Conservation (phyloP, 2,113 vertebrate species). For the Triplophysa rosa region DNA sequence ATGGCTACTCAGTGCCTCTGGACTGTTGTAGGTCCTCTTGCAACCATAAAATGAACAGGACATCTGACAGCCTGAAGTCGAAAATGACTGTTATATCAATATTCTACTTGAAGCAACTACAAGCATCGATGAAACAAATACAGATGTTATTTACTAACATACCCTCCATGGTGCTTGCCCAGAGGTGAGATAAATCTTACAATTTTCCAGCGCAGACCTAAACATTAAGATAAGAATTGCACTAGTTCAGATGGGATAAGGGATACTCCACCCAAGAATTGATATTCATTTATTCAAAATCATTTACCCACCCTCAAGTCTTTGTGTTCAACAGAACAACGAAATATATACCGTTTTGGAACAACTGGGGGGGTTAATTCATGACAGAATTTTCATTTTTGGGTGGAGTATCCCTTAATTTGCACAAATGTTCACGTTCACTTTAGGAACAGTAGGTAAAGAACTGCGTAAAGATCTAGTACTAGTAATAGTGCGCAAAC, state of each 20-base stretch:
- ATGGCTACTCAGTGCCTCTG: slow-evolving; percentile 59
- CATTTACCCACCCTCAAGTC: too few relatives aligned
- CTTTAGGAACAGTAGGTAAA: too few relatives aligned
- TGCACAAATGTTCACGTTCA: too few relatives aligned
- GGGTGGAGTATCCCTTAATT: too few relatives aligned
- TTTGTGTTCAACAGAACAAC: too few relatives aligned
- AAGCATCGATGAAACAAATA: neutral
- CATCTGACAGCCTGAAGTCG: slow-evolving; percentile 51
- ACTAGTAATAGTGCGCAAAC: neutral
- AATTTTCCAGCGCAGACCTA: neutral
- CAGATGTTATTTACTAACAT: neutral
- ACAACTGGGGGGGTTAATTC: too few relatives aligned
- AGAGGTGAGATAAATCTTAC: neutral
- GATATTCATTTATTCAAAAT: too few relatives aligned
- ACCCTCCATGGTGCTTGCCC: slow-evolving; percentile 38
- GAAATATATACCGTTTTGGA: too few relatives aligned
- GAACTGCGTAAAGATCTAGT: neutral
- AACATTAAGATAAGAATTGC: neutral
- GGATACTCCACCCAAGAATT: too few relatives aligned
- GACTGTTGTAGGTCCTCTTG: slow-evolving; percentile 64
- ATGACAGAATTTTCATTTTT: too few relatives aligned
- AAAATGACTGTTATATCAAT: neutral
- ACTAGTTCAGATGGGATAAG: neutral
- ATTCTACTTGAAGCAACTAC: neutral
- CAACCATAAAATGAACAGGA: slow-evolving; percentile 69